Percentiles rank a stretch among this genome's conserved stretches.
phyloP scores from a whole-genome alignment of 2,888 invertebrate genomes.

The Philopedon plagiatum region DNA sequence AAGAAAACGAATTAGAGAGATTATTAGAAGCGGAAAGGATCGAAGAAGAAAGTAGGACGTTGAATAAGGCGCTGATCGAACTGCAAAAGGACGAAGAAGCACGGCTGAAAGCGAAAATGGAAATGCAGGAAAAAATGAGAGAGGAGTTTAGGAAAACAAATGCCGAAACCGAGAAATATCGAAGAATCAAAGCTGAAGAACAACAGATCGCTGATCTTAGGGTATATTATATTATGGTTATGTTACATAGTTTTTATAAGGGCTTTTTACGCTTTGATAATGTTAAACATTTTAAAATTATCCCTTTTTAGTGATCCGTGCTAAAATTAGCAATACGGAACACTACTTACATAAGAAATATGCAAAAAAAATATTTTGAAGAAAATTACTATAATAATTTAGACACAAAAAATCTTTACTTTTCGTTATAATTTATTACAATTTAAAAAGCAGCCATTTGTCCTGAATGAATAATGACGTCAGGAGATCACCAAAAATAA shows the following conservation, averaged over 20 bases:
- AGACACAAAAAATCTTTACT: too few relatives aligned
- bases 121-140: constrained; percentile 72
- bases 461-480: too few relatives aligned
- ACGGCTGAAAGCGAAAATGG: constrained; percentile 72
- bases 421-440: too few relatives aligned
- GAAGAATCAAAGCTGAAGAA: constrained; percentile 77
- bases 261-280: background rate
- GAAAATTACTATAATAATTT: too few relatives aligned
- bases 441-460: too few relatives aligned
- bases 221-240: constrained; percentile 62
- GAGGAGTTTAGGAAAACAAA: constrained; percentile 76
- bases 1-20: constrained; percentile 70
- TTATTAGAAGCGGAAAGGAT: constrained; percentile 76
- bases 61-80: constrained; percentile 76
- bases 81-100: constrained; percentile 77
- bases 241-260: background rate
- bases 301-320: too few relatives aligned
- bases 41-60: constrained; percentile 78
- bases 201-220: constrained; percentile 76
- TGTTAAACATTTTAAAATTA: too few relatives aligned
- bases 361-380: too few relatives aligned
- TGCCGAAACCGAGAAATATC: constrained; percentile 74
- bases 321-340: too few relatives aligned
- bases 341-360: too few relatives aligned
- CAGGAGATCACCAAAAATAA: too few relatives aligned